Evolutionary conservation across 2,888 invertebrate species (phyloP), one percentile per base, ranked within the genome.

Genomic region (Tortrix viridana): DNA sequence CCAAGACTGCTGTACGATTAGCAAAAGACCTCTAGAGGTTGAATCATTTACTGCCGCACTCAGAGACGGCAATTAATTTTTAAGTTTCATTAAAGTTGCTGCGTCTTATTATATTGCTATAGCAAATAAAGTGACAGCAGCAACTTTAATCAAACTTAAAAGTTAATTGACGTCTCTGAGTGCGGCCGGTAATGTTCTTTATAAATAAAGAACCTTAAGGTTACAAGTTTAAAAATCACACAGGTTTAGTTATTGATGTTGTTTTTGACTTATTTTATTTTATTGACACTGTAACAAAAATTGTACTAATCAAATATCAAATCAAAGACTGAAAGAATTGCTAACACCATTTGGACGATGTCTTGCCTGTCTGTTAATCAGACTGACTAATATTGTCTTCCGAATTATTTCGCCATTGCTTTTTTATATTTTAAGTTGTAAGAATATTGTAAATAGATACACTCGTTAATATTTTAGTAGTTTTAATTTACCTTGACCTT

Each of bases 1-100:
- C 99, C 0, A 94, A 94, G 80, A 96, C 96, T 80, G 98, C 97
- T 52, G 98, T 99, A 1, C 84, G 91, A 69, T 67, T 89, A 44
- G 85, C 89, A n/a, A 58, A 58, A 32, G 32, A 53, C 20, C 56
- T 70, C 14, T 71, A 69, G 68, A 54, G n/a, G n/a, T n/a, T n/a
- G n/a, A n/a, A n/a, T n/a, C n/a, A n/a, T n/a, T n/a, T n/a, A n/a
- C n/a, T n/a, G n/a, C n/a, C n/a, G n/a, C n/a, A n/a, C n/a, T n/a
- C n/a, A n/a, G n/a, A n/a, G n/a, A n/a, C n/a, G n/a, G n/a, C n/a
- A n/a, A n/a, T n/a, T n/a, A n/a, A n/a, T n/a, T n/a, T n/a, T n/a
- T n/a, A n/a, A n/a, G n/a, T n/a, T n/a, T n/a, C n/a, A n/a, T n/a
- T n/a, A n/a, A n/a, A n/a, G n/a, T n/a, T n/a, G n/a, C n/a, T n/a